These are phyloP conservation scores for Hypothenemus hampei DNA, from an alignment of 1,140 invertebrate genomes.

Conservation along the genomic window DNA sequence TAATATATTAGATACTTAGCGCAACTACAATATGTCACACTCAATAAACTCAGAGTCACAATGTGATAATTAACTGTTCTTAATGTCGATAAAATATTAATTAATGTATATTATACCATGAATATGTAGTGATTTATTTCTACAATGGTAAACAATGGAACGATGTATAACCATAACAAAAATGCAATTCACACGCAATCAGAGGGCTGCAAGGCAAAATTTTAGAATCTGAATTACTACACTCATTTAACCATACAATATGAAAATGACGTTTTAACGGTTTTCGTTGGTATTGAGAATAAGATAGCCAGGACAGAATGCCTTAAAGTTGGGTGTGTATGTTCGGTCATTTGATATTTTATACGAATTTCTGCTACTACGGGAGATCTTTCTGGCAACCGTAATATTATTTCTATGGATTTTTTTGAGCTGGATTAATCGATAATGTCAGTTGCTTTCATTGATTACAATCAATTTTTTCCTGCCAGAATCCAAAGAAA, in stretches of 20 bases:
- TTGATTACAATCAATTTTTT: slow-evolving; percentile 32
- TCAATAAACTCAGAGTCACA: no score
- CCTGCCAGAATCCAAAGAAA: slow-evolving; percentile 61
- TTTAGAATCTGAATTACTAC: slow-evolving; percentile 88
- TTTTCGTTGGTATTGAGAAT: slow-evolving; percentile 86
- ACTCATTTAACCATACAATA: slow-evolving; percentile 89
- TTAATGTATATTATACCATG: slow-evolving; percentile 65
- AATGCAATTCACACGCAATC: slow-evolving; percentile 98
- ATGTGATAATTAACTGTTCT: slow-evolving; percentile 54
- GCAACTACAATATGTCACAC: slow-evolving; percentile 98
- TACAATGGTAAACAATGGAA: slow-evolving; percentile 97
- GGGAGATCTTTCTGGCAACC: slow-evolving; percentile 94
- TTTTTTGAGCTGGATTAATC: slow-evolving; percentile 81
- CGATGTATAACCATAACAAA: slow-evolving; percentile 91
- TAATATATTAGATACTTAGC: slow-evolving; percentile 96
- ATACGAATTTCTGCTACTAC: slow-evolving; percentile 94
- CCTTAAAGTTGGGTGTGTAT: slow-evolving; percentile 82
- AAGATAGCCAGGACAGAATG: slow-evolving; percentile 93
- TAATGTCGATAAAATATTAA: slow-evolving; percentile 9
- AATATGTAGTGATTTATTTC: slow-evolving; percentile 98
- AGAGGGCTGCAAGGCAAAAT: slow-evolving; percentile 89
- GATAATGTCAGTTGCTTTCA: slow-evolving; percentile 55
- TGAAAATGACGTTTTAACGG: slow-evolving; percentile 81
- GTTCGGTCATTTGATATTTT: slow-evolving; percentile 92
- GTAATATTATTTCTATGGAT: slow-evolving; percentile 90